These are phyloP conservation scores for Lanius collurio DNA, from an alignment of 2,113 vertebrate genomes.

Conservation along the genomic window DNA sequence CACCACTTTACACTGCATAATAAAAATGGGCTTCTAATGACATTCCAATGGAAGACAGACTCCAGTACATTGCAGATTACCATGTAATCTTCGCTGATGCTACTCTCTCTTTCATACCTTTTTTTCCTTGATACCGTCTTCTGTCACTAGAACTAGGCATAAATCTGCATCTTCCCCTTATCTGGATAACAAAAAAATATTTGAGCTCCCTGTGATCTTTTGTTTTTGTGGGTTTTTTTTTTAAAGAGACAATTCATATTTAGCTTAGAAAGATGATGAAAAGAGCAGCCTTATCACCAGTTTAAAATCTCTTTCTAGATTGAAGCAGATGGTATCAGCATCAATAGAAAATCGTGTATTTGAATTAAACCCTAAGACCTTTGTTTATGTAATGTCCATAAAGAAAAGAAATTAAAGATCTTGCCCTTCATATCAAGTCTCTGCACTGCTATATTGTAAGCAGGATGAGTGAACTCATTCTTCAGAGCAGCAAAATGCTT, in stretches of 20 bases:
- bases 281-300: not conserved
- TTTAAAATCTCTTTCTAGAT: not conserved
- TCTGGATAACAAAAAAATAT: not conserved
- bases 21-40: not conserved
- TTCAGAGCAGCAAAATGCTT: not conserved
- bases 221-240: not conserved
- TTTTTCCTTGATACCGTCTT: not conserved
- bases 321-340: not conserved
- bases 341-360: not conserved
- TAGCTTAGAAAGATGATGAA: not conserved
- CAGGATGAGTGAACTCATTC: not conserved
- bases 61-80: not conserved
- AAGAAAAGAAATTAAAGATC: slow-evolving; percentile 9
- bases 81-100: not conserved
- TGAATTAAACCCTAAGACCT: not conserved
- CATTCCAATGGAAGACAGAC: not conserved
- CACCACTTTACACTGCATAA: not conserved
- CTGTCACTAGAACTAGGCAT: not conserved
- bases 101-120: not conserved
- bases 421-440: not conserved
- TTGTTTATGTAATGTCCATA: not conserved
- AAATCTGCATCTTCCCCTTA: not conserved
- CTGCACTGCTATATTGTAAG: not conserved
- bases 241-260: not conserved
- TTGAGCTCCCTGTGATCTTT: not conserved